phyloP scores from a whole-genome alignment of 2,888 invertebrate genomes.

The Spilosoma lubricipeda region DNA sequence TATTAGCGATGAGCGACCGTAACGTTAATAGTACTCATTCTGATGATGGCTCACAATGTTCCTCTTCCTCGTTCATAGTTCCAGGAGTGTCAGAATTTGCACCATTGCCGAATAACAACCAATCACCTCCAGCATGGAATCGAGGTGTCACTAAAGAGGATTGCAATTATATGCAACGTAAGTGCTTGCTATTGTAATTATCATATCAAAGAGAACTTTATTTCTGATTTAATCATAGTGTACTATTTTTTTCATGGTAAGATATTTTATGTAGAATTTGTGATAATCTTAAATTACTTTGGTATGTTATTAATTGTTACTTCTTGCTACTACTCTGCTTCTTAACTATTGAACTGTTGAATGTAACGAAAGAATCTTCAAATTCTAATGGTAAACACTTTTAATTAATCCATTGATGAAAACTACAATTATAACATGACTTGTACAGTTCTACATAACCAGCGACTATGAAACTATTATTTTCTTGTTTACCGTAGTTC shows the following conservation, averaged over 20 bases:
- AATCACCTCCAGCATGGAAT: slow-evolving; percentile 89
- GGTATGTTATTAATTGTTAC: neutral
- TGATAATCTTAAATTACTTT: too few relatives aligned
- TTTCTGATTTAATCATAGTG: neutral
- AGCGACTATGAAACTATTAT: too few relatives aligned
- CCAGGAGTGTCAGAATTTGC: slow-evolving; percentile 96
- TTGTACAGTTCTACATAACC: too few relatives aligned
- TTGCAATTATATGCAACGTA: slow-evolving; percentile 91
- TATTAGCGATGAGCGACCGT: slow-evolving; percentile 70
- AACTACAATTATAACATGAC: too few relatives aligned
- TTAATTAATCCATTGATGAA: too few relatives aligned
- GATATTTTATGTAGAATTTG: neutral
- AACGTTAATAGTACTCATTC: slow-evolving; percentile 60
- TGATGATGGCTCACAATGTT: slow-evolving; percentile 67
- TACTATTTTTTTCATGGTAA: neutral
- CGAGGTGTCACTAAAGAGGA: slow-evolving; percentile 90
- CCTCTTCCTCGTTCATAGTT: slow-evolving; percentile 87
- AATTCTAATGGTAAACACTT: too few relatives aligned
- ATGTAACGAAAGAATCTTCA: neutral
- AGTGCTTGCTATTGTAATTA: slow-evolving; percentile 69
- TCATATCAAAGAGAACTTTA: neutral
- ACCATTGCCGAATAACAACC: slow-evolving; percentile 86
- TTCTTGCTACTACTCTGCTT: neutral
- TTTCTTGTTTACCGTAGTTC: too few relatives aligned
- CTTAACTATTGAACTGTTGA: neutral